Evolutionary conservation across 2,113 vertebrate species (phyloP).

Genomic region (Polypterus bichir): DNA sequence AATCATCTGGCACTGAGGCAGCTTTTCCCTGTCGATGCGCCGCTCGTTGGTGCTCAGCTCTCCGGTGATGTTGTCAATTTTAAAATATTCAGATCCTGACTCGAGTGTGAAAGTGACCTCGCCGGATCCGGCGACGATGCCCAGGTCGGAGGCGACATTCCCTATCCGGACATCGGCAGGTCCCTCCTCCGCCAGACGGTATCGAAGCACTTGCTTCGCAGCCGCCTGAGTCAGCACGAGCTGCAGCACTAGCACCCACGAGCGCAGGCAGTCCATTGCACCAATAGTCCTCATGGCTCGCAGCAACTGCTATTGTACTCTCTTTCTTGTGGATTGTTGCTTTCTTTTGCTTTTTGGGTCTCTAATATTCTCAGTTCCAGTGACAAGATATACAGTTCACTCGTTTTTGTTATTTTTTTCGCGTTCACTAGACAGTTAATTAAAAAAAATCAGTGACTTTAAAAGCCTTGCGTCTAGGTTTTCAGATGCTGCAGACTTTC

Average conservation of each 20-base stretch:
- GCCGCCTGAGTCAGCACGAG: slow-evolving; percentile 69
- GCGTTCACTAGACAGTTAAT: too few species aligned
- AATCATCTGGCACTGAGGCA: slow-evolving; percentile 98
- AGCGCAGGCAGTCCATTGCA: slow-evolving; percentile 58
- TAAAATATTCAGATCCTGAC: slow-evolving; percentile 91
- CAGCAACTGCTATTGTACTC: background rate
- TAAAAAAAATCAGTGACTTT: slow-evolving; percentile 28
- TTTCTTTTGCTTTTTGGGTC: too few species aligned
- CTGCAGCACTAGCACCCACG: slow-evolving; percentile 66
- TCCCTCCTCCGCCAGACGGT: slow-evolving; percentile 87
- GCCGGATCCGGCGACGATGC: slow-evolving; percentile 79
- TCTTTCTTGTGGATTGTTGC: too few species aligned
- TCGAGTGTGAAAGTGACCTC: slow-evolving; percentile 96
- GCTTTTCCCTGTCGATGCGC: slow-evolving; percentile 92
- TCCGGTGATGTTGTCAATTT: slow-evolving; percentile 97
- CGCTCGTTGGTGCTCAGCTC: slow-evolving; percentile 91
- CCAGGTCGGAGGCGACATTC: slow-evolving; percentile 85
- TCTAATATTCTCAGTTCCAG: too few species aligned
- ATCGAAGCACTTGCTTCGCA: slow-evolving; percentile 86
- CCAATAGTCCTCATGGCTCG: slow-evolving; percentile 55
- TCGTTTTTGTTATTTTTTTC: too few species aligned
- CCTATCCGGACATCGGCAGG: slow-evolving; percentile 87
- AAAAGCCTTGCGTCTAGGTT: slow-evolving; percentile 36
- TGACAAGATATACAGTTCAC: too few species aligned
- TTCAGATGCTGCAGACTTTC: slow-evolving; percentile 39